Conservation (phyloP, 2,888 invertebrate genomes). For the Muscina levida region DNA sequence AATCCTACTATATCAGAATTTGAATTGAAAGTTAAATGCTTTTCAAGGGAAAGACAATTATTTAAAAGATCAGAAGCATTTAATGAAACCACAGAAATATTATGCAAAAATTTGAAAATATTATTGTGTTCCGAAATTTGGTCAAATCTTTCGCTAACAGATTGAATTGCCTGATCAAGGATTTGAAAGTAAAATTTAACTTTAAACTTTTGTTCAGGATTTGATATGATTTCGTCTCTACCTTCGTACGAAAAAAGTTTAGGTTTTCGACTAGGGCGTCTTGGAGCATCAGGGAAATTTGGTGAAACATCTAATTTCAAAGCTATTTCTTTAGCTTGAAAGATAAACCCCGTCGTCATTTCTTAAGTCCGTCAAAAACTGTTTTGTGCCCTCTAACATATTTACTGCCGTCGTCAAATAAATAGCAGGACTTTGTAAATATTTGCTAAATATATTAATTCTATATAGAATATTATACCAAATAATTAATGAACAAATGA, state of each 20-base stretch:
- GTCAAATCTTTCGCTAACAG: conserved; percentile 29
- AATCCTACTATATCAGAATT: conserved; percentile 34
- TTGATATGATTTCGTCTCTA: conserved; percentile 16
- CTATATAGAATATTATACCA: not conserved
- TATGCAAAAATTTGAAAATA: conserved; percentile 40
- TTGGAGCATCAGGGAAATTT: conserved; percentile 34
- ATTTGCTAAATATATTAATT: too few relatives aligned
- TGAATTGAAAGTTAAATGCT: conserved; percentile 25
- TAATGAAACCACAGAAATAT: conserved; percentile 24
- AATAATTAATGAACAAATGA: conserved; percentile 25
- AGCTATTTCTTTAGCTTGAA: conserved; percentile 37
- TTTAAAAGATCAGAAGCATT: conserved; percentile 24
- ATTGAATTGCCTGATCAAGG: conserved; percentile 31
- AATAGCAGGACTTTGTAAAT: too few relatives aligned
- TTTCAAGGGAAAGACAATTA: conserved; percentile 28
- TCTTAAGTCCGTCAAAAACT: conserved; percentile 25
- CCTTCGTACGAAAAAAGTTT: conserved; percentile 32
- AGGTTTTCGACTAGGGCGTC: conserved; percentile 30
- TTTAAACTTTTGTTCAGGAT: conserved; percentile 37
- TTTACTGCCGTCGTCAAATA: conserved; percentile 41
- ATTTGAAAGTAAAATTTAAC: conserved; percentile 47
- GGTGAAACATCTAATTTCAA: conserved; percentile 44
- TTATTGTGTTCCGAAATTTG: conserved; percentile 30
- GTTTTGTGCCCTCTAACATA: conserved; percentile 25
- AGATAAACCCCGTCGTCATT: conserved; percentile 35